Conservation (phyloP, 2,797 vertebrate genomes). For the Picus viridis region DNA sequence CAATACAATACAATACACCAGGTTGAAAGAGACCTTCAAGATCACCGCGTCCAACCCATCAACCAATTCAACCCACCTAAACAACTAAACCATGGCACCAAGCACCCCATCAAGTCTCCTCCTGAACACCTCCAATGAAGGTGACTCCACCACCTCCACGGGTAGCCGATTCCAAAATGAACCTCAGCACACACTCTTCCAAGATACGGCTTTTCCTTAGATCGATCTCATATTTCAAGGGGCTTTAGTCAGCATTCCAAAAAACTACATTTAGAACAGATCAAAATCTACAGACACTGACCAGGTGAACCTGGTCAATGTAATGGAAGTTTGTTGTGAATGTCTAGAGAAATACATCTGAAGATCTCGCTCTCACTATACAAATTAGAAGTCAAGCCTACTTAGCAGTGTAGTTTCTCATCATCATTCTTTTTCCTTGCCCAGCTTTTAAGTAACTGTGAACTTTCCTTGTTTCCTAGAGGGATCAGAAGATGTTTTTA, state of each 20-base stretch:
- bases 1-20: no score
- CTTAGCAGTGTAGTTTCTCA: not conserved
- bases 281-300: slow-evolving; percentile 2
- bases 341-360: not conserved
- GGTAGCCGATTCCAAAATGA: no score
- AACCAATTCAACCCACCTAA: no score
- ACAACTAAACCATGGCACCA: no score
- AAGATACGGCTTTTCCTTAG: not conserved
- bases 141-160: no score
- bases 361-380: not conserved
- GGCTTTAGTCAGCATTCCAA: slow-evolving; percentile 10
- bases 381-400: slow-evolving; percentile 5
- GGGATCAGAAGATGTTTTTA: not conserved
- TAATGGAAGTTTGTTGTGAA: slow-evolving; percentile 21
- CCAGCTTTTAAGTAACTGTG: not conserved
- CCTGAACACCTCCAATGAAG: no score
- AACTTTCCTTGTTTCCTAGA: not conserved
- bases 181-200: not conserved
- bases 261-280: not conserved
- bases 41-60: no score
- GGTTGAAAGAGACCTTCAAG: no score
- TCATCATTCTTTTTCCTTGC: slow-evolving; percentile 7
- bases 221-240: not conserved
- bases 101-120: no score
- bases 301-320: not conserved